Percentiles rank a stretch among this genome's conserved stretches.
Conservation (phyloP, 2,888 invertebrate genomes). For the Nemotelus pantherinus region DNA sequence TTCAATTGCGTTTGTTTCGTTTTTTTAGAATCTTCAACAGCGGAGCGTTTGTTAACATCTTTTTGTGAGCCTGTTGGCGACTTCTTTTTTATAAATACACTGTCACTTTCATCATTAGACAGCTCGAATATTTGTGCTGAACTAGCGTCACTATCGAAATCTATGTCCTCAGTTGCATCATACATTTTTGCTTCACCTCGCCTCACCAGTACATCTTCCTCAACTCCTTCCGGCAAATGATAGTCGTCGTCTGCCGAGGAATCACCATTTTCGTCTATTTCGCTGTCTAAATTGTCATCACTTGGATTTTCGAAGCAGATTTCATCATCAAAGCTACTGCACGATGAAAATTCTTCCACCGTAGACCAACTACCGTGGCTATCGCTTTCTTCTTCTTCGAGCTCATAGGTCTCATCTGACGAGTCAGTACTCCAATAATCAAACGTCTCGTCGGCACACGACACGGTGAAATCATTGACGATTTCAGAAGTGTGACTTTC, state of each 20-base stretch:
- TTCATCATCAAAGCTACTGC: neutral
- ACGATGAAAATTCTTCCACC: neutral
- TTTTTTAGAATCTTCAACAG: neutral
- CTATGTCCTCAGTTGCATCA: constrained; percentile 52
- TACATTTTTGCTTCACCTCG: constrained; percentile 55
- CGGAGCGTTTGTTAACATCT: neutral
- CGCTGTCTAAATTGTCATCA: no score
- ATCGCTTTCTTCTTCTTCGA: constrained; percentile 25
- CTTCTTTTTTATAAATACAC: neutral
- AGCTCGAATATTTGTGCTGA: constrained; percentile 56
- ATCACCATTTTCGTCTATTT: neutral
- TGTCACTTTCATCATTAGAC: neutral
- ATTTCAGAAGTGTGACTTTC: no score
- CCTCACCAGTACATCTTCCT: constrained; percentile 56
- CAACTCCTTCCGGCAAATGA: constrained; percentile 52
- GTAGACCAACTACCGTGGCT: constrained; percentile 1
- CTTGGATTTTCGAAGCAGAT: constrained; percentile 5
- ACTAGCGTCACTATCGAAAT: constrained; percentile 54
- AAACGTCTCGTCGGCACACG: neutral
- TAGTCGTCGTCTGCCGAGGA: constrained; percentile 25
- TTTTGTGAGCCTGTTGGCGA: neutral
- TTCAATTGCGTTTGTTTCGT: neutral
- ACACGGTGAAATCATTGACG: neutral
- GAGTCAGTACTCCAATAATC: neutral
- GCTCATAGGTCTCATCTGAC: constrained; percentile 20